Percentiles rank a stretch among this genome's conserved stretches.
phyloP scores from a whole-genome alignment of 2,113 vertebrate species.

The Cinclus mexicanus region DNA sequence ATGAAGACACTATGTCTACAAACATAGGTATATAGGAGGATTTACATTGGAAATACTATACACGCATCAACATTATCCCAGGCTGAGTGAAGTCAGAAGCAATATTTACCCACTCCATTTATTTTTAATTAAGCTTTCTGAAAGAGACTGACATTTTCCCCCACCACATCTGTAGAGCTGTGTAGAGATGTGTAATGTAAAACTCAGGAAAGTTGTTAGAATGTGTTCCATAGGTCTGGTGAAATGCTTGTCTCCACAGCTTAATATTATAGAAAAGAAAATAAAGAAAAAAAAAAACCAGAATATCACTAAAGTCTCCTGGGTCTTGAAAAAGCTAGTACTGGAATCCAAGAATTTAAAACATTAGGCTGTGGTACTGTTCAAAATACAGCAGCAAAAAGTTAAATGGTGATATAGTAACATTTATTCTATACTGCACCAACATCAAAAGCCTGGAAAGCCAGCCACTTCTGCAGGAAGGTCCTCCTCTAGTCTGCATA shows the following conservation, averaged over 20 bases:
- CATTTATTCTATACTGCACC: background rate
- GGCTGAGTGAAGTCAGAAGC: background rate
- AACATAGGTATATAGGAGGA: background rate
- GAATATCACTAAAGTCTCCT: background rate
- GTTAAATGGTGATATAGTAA: background rate
- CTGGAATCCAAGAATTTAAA: background rate
- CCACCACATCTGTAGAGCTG: background rate
- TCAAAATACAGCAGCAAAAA: background rate
- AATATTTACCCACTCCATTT: background rate
- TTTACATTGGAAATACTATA: background rate
- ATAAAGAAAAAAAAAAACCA: background rate
- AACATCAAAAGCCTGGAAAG: background rate
- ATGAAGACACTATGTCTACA: background rate
- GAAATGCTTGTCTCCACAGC: background rate
- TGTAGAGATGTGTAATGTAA: background rate
- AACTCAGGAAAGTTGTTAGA: background rate
- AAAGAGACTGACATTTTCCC: fast-evolving
- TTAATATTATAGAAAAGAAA: background rate
- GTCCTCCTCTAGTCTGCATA: background rate
- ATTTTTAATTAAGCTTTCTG: background rate
- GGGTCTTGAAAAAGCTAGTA: background rate
- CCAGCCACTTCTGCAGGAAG: background rate
- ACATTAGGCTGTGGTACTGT: background rate
- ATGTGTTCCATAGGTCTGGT: background rate
- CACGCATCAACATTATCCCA: background rate